Conservation (phyloP, 2,888 invertebrate genomes). For the Andrena haemorrhoa region DNA sequence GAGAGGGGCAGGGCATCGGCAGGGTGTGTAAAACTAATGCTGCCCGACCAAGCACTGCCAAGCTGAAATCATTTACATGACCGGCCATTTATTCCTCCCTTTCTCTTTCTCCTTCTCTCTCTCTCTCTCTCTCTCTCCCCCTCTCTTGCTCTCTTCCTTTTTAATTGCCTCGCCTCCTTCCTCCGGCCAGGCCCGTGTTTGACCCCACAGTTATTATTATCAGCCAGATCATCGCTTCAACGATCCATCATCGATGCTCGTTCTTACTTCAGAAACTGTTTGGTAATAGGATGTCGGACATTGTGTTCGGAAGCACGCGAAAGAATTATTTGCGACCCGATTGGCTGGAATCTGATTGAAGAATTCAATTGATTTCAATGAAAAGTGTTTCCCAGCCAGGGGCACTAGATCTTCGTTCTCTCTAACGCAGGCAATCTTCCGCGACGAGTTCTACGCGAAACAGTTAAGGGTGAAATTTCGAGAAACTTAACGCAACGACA, state of each 20-base stretch:
- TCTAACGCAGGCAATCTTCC: too few species aligned
- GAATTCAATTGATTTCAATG: constrained; percentile 4
- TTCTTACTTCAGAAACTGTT: constrained; percentile 27
- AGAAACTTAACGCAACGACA: constrained; percentile 1
- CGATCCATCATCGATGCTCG: constrained; percentile 50
- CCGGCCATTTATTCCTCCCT: constrained; percentile 67
- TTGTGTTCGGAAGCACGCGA: neutral
- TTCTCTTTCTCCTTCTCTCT: constrained; percentile 23
- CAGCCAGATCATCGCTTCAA: constrained; percentile 40
- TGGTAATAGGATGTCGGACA: constrained; percentile 13
- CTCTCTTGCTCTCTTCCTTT: constrained; percentile 23
- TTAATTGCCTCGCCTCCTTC: constrained; percentile 64
- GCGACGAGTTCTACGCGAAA: neutral
- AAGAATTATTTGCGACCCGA: neutral
- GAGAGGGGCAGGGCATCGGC: constrained; percentile 56
- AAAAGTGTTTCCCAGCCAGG: too few species aligned
- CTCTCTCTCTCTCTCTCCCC: constrained; percentile 62
- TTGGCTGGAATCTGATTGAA: neutral
- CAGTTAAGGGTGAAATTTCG: constrained; percentile 3
- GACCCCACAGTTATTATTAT: constrained; percentile 60
- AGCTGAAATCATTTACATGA: constrained; percentile 72
- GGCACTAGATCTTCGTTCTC: too few species aligned
- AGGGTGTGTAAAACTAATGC: constrained; percentile 71
- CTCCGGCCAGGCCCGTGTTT: constrained; percentile 14
- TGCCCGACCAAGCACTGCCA: constrained; percentile 42